A percentile compares a stretch with the other conserved stretches of the same genome.
These are phyloP conservation scores for Nymphalis polychloros DNA, from an alignment of 2,888 invertebrate genomes.

Conservation along the genomic window DNA sequence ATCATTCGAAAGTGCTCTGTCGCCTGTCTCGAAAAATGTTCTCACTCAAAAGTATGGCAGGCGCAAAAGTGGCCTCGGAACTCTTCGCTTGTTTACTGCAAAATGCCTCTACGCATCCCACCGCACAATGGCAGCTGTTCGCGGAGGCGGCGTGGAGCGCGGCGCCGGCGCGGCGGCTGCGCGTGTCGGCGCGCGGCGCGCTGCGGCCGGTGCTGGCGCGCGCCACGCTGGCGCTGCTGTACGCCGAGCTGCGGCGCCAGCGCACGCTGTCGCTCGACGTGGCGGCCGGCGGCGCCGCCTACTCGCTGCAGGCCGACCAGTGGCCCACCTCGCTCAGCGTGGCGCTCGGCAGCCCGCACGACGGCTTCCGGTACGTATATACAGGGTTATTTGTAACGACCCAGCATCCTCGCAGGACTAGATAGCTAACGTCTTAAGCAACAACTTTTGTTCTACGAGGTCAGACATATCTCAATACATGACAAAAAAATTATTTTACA, in stretches of 20 bases:
- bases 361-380: slow-evolving; percentile 58
- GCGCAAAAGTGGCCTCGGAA: no score
- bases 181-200: slow-evolving; percentile 69
- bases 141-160: slow-evolving; percentile 78
- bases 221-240: slow-evolving; percentile 55
- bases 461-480: no score
- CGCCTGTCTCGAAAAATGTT: no score
- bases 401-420: no score
- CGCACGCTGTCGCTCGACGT: slow-evolving; percentile 55
- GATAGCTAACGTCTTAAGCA: no score
- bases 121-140: slow-evolving; percentile 54
- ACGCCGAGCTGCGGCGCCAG: slow-evolving; percentile 53
- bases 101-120: no score
- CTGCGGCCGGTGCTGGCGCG: slow-evolving; percentile 63
- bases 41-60: no score
- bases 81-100: no score
- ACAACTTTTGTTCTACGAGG: no score
- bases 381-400: no score
- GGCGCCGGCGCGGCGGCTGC: slow-evolving; percentile 63
- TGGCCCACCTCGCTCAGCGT: slow-evolving; percentile 56
- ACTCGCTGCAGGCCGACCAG: slow-evolving; percentile 68
- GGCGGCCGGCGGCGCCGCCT: slow-evolving; percentile 59
- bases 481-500: no score
- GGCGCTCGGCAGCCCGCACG: slow-evolving; percentile 65
- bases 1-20: not conserved